phyloP scores from a whole-genome alignment of 2,797 vertebrate genomes.

The Thamnophis elegans region DNA sequence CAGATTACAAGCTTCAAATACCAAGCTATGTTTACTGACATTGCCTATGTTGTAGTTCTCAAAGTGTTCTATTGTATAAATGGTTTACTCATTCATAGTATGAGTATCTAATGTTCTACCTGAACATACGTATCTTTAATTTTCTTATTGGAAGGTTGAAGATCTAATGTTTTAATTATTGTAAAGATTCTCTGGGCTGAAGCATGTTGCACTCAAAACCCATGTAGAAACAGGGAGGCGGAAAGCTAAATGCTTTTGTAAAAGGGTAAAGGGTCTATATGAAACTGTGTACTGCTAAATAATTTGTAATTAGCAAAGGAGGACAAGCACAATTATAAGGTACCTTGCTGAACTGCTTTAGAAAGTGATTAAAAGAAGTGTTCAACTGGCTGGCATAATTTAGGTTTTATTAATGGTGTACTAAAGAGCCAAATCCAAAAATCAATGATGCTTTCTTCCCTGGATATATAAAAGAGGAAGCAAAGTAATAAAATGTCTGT shows the following conservation, averaged over 20 bases:
- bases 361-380: background rate
- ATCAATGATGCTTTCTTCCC: background rate
- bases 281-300: background rate
- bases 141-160: background rate
- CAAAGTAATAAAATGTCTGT: background rate
- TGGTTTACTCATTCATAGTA: constrained; percentile 58
- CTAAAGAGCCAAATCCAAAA: background rate
- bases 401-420: background rate
- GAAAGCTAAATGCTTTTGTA: background rate
- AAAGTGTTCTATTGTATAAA: constrained; percentile 23
- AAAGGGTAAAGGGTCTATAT: background rate
- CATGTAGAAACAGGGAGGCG: background rate
- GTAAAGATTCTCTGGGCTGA: background rate
- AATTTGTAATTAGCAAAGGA: background rate
- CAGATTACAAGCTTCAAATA: constrained; percentile 54
- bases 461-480: background rate
- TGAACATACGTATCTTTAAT: background rate
- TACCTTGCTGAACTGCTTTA: background rate
- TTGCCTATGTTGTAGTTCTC: background rate
- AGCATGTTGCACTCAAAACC: background rate
- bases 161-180: background rate
- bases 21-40: constrained; percentile 45
- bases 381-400: background rate
- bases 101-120: background rate
- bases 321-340: background rate